Evolutionary conservation across 2,888 invertebrate species (phyloP).

Genomic region (Apamea crenata): DNA sequence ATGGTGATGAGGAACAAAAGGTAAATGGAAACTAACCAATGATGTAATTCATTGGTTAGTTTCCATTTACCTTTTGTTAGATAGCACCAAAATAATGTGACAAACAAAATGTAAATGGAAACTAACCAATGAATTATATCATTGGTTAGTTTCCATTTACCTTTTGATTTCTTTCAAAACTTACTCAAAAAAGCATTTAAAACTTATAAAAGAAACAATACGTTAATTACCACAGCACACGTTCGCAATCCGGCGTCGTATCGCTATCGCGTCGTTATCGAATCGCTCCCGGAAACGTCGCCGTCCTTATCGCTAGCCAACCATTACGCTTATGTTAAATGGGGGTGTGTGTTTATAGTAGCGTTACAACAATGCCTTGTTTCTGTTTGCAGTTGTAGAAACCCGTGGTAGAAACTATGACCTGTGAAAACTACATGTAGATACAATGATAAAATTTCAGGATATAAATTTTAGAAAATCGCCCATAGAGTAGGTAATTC

Average conservation of each 20-base stretch:
- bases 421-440: background rate
- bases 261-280: constrained; percentile 70
- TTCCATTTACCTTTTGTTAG: no score
- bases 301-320: constrained; percentile 69
- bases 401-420: background rate
- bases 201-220: constrained; percentile 31
- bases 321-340: constrained; percentile 59
- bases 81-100: no score
- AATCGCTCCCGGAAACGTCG: constrained; percentile 75
- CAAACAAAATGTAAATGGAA: no score
- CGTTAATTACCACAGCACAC: constrained; percentile 64
- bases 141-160: background rate
- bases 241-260: constrained; percentile 60
- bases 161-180: background rate
- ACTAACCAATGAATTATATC: no score
- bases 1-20: no score
- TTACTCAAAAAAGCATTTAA: constrained; percentile 10
- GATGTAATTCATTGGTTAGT: background rate
- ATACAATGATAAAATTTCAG: background rate
- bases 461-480: no score
- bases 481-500: background rate
- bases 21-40: no score
- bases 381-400: constrained; percentile 4
- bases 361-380: constrained; percentile 24
- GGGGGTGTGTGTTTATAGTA: constrained; percentile 49